Base-by-base conservation (phyloP, 2,888 invertebrate species). In the Nasonovia ribisnigri region DNA sequence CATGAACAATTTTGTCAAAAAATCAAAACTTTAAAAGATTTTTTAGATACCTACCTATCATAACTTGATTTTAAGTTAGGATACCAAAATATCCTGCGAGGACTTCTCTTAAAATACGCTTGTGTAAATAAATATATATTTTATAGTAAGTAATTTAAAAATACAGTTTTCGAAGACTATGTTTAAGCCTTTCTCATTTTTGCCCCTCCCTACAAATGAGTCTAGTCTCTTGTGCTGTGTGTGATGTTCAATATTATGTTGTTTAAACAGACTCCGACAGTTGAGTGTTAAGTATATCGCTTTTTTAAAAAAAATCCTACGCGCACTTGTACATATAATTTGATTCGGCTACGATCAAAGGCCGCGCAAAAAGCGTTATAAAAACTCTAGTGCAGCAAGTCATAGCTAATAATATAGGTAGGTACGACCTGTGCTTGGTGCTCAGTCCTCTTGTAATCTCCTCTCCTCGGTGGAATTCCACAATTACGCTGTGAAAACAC, bases 401-500 rank as follows among this genome's bases (percentile, higher is more conserved):
- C 20, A 36, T 77, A 6, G 77, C 20, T 77, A 36, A 36, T 46
- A 46, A 46, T 16, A 13, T n/a, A n/a, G n/a, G 67, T 67, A 67
- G 13, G 29, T 84, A 42, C 13, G 20, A 42, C 42, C 26, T 51
- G 20, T 43, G 13, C 3, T 10, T 13, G 26, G 84, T 16, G 11
- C 26, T 13, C 54, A 42, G 26, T 1, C 42, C 36, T 42, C 26
- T 36, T 42, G 26, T 42, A 77, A 36, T 77, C 36, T 77, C 77
- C 36, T 77, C 43, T 57, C 42, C 16, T 43, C n/a, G 57, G 60
- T 60, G 60, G n/a, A 90, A 90, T 90, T 60, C 60, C 60, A 90
- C 60, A 90, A 90, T 43, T 29, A 77, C 60, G 13, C 8, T 51
- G 51, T 13, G n/a, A 77, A 90, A 90, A 90, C 89, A 67, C 60